These are phyloP conservation scores for Epizoanthus stellaris DNA, from an alignment of 92 coral and sea anemone species.

Conservation along the genomic window DNA sequence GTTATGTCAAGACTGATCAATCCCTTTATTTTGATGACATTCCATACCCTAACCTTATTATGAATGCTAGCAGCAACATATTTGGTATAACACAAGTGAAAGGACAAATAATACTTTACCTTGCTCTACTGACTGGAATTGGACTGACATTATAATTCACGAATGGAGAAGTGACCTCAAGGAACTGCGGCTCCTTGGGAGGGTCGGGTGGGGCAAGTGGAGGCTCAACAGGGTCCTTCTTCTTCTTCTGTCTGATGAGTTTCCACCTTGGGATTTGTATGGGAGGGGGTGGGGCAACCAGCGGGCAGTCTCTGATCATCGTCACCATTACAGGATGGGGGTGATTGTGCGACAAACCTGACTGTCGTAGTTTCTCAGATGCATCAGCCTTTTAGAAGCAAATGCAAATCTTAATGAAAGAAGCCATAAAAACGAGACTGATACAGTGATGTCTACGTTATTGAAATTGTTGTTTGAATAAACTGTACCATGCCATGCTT, in stretches of 20 bases:
- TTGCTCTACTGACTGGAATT: conserved; percentile 96
- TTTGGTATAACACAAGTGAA: neutral
- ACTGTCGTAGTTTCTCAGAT: conserved; percentile 95
- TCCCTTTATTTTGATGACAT: too few relatives aligned
- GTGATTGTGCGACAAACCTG: conserved; percentile 95
- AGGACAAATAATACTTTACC: conserved; percentile 49
- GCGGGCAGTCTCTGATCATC: conserved; percentile 86
- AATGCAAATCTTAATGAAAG: neutral
- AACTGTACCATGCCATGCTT: too few relatives aligned
- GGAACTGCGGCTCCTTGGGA: conserved; percentile 96
- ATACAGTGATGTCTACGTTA: too few relatives aligned
- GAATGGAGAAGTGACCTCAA: conserved; percentile 93
- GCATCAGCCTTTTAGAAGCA: conserved; percentile 87
- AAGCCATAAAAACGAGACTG: neutral
- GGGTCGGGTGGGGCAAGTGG: conserved; percentile 92
- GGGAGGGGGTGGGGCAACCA: conserved; percentile 98
- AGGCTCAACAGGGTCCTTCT: conserved; percentile 86
- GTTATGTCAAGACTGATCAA: too few relatives aligned
- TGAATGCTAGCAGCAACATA: neutral
- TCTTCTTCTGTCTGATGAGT: conserved; percentile 96
- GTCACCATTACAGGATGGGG: conserved; percentile 96
- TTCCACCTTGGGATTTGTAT: conserved; percentile 97
- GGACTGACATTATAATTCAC: conserved; percentile 95
- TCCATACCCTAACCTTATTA: too few relatives aligned
- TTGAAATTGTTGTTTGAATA: too few relatives aligned